Base-by-base conservation (phyloP, 2,888 invertebrate genomes). In the Scelioninae gen. 1 region DNA sequence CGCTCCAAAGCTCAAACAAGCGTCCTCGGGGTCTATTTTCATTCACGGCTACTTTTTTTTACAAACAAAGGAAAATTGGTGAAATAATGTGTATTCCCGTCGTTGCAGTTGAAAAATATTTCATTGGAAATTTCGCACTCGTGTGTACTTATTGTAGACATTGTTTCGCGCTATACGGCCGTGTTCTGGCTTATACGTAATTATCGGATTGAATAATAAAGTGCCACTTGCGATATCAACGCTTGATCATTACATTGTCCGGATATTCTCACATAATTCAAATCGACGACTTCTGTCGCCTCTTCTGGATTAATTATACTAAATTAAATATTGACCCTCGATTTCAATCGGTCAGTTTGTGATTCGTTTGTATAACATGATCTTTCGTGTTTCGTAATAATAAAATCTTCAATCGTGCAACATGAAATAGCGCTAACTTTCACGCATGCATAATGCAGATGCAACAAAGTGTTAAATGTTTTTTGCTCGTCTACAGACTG, bases 1-100 rank as follows among this genome's bases (percentile, higher is more conserved):
- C 88, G 84, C 86, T 87, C 86, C 85, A 85, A 83, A 86, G 86
- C 87, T 87, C 86, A 88, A 88, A 88, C 87, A 88, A 89, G 85
- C 83, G 80, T 84, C 78, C 81, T 84, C 83, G 74, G 85, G 83
- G 83, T 83, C 82, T 85, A 83, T 83, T 85, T 85, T 85, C 78
- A 80, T 83, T 83, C 79, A 75, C 82, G 72, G 78, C 75, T 78
- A 75, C 69, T 82, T 79, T 81, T 77, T 71, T 75, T 82, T 81
- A 63, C 84, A 80, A 77, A 80, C 72, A 80, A 72, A 77, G 72
- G 72, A 45, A 83, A 79, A 83, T 83, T 79, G 76, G 80, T 72
- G 84, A 81, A 84, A 84, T 84, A 84, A 80, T 69, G 78, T 75
- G 83, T 83, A 58, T 72, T 58, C 72, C 56, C 80, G 45, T 55